phyloP scores from a whole-genome alignment of 2,888 invertebrate genomes.

The Parthenolecanium corni region DNA sequence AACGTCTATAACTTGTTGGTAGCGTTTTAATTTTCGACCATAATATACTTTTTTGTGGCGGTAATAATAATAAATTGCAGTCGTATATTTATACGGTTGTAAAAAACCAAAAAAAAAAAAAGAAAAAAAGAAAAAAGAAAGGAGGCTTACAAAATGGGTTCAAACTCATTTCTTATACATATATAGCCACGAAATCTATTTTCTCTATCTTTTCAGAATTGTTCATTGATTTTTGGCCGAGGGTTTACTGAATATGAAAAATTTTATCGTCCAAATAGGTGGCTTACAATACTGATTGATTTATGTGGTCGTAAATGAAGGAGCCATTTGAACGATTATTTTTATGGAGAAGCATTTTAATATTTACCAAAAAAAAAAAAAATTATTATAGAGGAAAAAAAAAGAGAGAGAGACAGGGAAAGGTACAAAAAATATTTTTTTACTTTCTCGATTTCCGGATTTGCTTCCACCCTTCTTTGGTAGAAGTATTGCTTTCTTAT shows the following conservation, averaged over 20 bases:
- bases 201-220: neutral
- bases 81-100: too few species aligned
- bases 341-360: conserved; percentile 10
- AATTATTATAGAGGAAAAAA: too few species aligned
- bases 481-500: too few species aligned
- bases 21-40: conserved; percentile 4
- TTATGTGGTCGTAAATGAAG: conserved; percentile 23
- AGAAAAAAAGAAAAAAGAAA: too few species aligned
- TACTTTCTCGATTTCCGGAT: too few species aligned
- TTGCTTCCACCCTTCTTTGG: too few species aligned
- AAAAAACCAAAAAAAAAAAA: neutral
- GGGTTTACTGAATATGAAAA: neutral
- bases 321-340: conserved; percentile 1
- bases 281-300: conserved; percentile 13
- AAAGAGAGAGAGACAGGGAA: too few species aligned
- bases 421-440: too few species aligned
- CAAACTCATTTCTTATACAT: too few species aligned
- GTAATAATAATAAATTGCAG: neutral
- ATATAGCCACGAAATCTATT: neutral
- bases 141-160: too few species aligned
- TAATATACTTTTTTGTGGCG: neutral
- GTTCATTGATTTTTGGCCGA: neutral
- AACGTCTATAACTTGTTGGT: too few species aligned
- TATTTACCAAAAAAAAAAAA: too few species aligned
- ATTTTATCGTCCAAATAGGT: neutral